Percentiles rank a stretch among this genome's conserved stretches.
Evolutionary conservation across 2,888 invertebrate species (phyloP).

Genomic region (Eilema caniola): DNA sequence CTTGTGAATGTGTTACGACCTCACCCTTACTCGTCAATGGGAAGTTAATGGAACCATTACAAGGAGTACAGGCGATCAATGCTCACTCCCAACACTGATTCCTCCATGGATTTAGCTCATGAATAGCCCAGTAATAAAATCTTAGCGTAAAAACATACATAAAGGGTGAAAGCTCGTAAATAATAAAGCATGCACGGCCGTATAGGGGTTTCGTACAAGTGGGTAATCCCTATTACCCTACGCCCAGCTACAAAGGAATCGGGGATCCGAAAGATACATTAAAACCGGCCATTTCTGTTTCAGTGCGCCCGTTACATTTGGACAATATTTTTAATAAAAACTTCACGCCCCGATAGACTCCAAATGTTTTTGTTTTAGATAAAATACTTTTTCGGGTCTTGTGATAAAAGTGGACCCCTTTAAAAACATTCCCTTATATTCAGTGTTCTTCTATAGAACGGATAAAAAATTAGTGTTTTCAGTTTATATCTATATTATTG

Average conservation of each 20-base stretch:
- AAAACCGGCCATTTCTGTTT: conserved; percentile 75
- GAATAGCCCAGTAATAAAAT: conserved; percentile 84
- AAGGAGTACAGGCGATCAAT: conserved; percentile 37
- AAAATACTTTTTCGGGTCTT: conserved; percentile 53
- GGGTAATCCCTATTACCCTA: conserved; percentile 81
- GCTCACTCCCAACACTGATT: conserved; percentile 62
- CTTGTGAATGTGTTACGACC: neutral
- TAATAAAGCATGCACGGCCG: conserved; percentile 83
- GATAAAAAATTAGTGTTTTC: neutral
- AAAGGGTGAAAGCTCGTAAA: conserved; percentile 84
- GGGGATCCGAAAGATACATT: conserved; percentile 81
- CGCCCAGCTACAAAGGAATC: conserved; percentile 80
- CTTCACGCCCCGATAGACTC: conserved; percentile 58
- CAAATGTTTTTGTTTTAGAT: conserved; percentile 51
- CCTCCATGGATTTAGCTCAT: conserved; percentile 74
- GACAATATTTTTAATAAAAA: conserved; percentile 72
- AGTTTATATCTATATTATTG: neutral
- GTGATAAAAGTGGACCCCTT: conserved; percentile 39
- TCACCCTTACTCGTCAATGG: neutral
- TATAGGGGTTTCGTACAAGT: conserved; percentile 71
- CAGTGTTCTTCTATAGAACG: neutral
- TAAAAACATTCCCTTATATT: conserved; percentile 18
- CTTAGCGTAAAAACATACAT: conserved; percentile 84
- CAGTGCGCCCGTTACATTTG: conserved; percentile 66
- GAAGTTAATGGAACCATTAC: conserved; percentile 29